Conservation (phyloP, 2,113 vertebrate genomes). For the Potamarius usumacintae region DNA sequence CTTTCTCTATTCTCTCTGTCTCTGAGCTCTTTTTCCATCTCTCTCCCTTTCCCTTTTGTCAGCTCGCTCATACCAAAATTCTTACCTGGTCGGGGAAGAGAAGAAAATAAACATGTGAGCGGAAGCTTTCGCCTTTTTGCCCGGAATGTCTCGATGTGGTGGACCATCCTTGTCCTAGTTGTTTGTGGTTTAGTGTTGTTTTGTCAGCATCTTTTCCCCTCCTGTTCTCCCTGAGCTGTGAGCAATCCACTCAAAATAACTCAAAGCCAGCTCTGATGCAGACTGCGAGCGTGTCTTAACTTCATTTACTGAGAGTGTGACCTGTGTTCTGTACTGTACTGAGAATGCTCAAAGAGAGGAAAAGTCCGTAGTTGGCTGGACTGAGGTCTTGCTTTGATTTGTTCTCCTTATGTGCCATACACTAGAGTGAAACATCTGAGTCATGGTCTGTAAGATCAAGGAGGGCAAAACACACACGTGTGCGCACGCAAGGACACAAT, state of each 20-base stretch:
- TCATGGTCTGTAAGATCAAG: slow-evolving; percentile 40
- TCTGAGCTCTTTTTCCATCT: slow-evolving; percentile 29
- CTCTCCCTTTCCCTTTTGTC: slow-evolving; percentile 3
- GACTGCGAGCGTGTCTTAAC: slow-evolving; percentile 42
- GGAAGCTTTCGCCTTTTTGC: slow-evolving; percentile 64
- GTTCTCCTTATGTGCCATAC: slow-evolving; percentile 51
- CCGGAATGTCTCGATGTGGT: slow-evolving; percentile 73
- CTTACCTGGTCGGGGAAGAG: slow-evolving; percentile 28
- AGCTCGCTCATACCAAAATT: slow-evolving; percentile 30
- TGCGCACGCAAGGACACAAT: slow-evolving; percentile 8
- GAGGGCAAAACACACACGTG: slow-evolving; percentile 3
- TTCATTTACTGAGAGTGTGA: slow-evolving; percentile 46
- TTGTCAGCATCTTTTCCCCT: slow-evolving; percentile 60
- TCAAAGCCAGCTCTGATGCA: slow-evolving; percentile 56
- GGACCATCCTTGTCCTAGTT: slow-evolving; percentile 29
- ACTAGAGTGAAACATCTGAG: slow-evolving; percentile 57
- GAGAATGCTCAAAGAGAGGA: neutral
- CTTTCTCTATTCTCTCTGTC: slow-evolving; percentile 15
- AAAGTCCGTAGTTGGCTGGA: slow-evolving; percentile 25
- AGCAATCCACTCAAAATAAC: slow-evolving; percentile 61
- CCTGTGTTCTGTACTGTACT: slow-evolving; percentile 7
- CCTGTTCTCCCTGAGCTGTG: slow-evolving; percentile 57
- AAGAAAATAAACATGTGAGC: slow-evolving; percentile 45
- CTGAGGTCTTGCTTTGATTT: slow-evolving; percentile 30
- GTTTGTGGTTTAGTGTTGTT: slow-evolving; percentile 60